Percentiles rank a stretch among this genome's conserved stretches.
Evolutionary conservation across 1,140 invertebrate genomes (phyloP).

Genomic region (Rhyacophila brunnea): DNA sequence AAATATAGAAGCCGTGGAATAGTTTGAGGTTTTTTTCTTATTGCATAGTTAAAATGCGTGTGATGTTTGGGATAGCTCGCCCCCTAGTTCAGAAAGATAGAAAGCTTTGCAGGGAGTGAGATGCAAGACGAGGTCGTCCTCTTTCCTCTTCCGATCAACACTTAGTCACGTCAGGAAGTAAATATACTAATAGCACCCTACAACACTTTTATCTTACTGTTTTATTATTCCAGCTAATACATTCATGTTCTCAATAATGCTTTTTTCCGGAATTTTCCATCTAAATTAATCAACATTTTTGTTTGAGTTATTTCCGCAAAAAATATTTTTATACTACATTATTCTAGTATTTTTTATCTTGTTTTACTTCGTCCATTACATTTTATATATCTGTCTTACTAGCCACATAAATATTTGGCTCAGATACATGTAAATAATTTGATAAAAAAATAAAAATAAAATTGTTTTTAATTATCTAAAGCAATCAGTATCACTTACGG

Average conservation of each 20-base stretch:
- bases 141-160: conserved; percentile 2
- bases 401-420: no score
- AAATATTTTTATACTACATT: no score
- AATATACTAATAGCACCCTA: conserved; percentile 9
- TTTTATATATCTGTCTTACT: no score
- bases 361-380: no score
- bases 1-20: background rate
- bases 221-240: background rate
- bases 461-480: no score
- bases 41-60: conserved; percentile 12
- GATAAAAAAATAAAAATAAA: no score
- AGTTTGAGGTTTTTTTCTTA: conserved; percentile 18
- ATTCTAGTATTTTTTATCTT: no score
- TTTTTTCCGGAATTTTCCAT: background rate
- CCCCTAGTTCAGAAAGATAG: conserved; percentile 7
- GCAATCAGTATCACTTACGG: no score
- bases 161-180: conserved; percentile 7
- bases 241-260: background rate
- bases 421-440: no score
- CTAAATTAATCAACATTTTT: background rate
- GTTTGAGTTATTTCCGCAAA: no score
- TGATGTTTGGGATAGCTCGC: conserved; percentile 12
- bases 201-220: conserved; percentile 6
- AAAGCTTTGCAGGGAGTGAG: conserved; percentile 7
- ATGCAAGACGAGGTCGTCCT: conserved; percentile 16